These are phyloP conservation scores for Dexiosoma caninum DNA, from an alignment of 2,888 invertebrate genomes.

Conservation along the genomic window DNA sequence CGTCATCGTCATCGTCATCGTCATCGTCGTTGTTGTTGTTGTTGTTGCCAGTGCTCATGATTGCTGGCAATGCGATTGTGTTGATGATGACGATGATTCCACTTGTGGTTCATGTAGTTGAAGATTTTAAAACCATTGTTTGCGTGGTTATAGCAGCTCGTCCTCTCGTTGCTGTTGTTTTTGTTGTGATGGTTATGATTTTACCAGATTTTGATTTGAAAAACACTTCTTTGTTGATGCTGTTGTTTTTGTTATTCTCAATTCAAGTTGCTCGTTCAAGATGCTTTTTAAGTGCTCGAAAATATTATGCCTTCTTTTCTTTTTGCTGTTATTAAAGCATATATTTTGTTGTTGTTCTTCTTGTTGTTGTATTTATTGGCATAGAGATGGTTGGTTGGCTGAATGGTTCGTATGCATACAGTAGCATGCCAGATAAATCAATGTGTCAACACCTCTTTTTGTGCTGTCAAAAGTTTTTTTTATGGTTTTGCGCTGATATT, in stretches of 20 bases:
- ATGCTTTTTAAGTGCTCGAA: slow-evolving; percentile 22
- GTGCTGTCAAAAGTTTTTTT: slow-evolving; percentile 75
- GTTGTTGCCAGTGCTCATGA: slow-evolving; percentile 8
- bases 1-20: not conserved
- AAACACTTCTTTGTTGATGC: too few species aligned
- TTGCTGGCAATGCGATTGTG: slow-evolving; percentile 24
- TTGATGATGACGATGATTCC: slow-evolving; percentile 31
- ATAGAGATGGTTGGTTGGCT: slow-evolving; percentile 27
- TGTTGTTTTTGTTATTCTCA: slow-evolving; percentile 39
- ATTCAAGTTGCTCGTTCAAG: slow-evolving; percentile 30
- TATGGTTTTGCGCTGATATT: slow-evolving; percentile 76
- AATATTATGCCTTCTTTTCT: slow-evolving; percentile 50
- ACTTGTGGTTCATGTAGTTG: slow-evolving; percentile 43
- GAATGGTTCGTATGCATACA: slow-evolving; percentile 62
- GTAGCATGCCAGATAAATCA: slow-evolving; percentile 77
- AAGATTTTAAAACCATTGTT: slow-evolving; percentile 59
- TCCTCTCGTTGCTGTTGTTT: not conserved
- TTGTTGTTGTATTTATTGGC: slow-evolving; percentile 33
- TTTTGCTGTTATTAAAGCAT: slow-evolving; percentile 27
- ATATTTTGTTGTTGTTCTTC: not conserved
- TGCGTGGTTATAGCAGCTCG: slow-evolving; percentile 6
- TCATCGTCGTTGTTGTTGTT: not conserved
- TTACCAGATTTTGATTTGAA: slow-evolving; percentile 68
- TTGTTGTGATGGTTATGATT: slow-evolving; percentile 54
- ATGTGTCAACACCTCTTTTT: slow-evolving; percentile 78